Base-by-base conservation (phyloP, 2,797 vertebrate genomes). In the Phataginus tetradactyla region DNA sequence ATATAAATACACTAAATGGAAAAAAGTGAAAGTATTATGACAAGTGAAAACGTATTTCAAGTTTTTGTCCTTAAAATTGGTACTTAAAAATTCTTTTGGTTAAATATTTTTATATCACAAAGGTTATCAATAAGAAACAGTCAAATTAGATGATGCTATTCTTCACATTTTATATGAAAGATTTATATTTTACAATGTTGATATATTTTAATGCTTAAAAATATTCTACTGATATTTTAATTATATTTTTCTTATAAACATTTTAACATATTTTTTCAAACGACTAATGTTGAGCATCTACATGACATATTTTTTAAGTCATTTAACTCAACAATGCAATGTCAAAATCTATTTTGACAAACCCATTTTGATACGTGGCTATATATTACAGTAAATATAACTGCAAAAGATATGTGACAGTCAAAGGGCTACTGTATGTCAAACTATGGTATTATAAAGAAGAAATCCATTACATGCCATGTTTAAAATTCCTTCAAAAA, bases 291-390 rank as follows among this genome's bases (percentile, higher is more conserved):
- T 45, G 42, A 45, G 42, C 42, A 45, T 45, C 42, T 11, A 45
- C 42, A 39, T 78, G 20, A 63, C 13, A 78, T 74, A n/a, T 66
- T 83, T 80, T 61, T 45, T 77, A 85, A 90, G n/a, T 2, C 7
- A 68, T 81, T 75, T 80, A 78, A 55, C 21, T 91, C 45, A 96
- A 59, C 18, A 85, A 83, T 80, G 23, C 91, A 71, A 45, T 84
- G 57, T n/a, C 72, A 51, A 87, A 91, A 66, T 20, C 17, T 12
- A 72, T 34, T 78, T 83, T 94, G n/a, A 89, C 34, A 49, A 89
- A 66, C 1, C 32, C 23, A 49, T 68, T 63, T 94, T 86, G 23
- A 69, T 74, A 61, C 79, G 64, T 55, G 75, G n/a, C 7, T 83
- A 10, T 1, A 5, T 53, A 79, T 66, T 13, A 83, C 12, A 86